These are phyloP conservation scores for Volucella inflata DNA, from an alignment of 2,888 invertebrate genomes.

Conservation along the genomic window DNA sequence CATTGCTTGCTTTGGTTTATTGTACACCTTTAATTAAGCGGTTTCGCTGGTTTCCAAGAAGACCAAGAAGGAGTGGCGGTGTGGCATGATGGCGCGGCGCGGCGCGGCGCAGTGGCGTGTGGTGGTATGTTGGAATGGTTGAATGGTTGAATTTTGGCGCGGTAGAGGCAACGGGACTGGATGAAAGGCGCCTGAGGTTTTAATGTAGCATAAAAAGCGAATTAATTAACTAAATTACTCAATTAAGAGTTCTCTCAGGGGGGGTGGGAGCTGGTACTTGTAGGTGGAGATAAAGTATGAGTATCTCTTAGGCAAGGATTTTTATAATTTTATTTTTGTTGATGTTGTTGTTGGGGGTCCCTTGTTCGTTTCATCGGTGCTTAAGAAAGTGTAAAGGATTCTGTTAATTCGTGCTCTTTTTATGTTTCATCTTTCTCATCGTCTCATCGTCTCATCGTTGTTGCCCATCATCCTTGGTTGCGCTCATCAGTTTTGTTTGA, in stretches of 20 bases:
- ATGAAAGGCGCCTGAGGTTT: slow-evolving; percentile 71
- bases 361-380: slow-evolving; percentile 25
- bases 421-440: slow-evolving; percentile 21
- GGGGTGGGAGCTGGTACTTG: not conserved
- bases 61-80: not conserved
- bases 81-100: not conserved
- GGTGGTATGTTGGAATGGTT: not conserved
- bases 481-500: slow-evolving; percentile 4
- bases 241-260: slow-evolving; percentile 64
- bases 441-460: slow-evolving; percentile 18
- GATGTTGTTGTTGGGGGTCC: too few species aligned
- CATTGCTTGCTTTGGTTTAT: slow-evolving; percentile 71
- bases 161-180: not conserved
- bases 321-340: slow-evolving; percentile 6
- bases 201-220: slow-evolving; percentile 76
- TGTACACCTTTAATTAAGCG: slow-evolving; percentile 75
- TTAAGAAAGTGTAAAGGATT: slow-evolving; percentile 69
- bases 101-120: not conserved
- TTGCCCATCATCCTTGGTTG: not conserved
- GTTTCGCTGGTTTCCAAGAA: slow-evolving; percentile 48
- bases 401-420: slow-evolving; percentile 65
- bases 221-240: slow-evolving; percentile 76
- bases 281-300: slow-evolving; percentile 29
- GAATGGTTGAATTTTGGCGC: not conserved
- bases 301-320: slow-evolving; percentile 43